Conservation (phyloP, 2,797 vertebrate genomes). For the Megalops cyprinoides region DNA sequence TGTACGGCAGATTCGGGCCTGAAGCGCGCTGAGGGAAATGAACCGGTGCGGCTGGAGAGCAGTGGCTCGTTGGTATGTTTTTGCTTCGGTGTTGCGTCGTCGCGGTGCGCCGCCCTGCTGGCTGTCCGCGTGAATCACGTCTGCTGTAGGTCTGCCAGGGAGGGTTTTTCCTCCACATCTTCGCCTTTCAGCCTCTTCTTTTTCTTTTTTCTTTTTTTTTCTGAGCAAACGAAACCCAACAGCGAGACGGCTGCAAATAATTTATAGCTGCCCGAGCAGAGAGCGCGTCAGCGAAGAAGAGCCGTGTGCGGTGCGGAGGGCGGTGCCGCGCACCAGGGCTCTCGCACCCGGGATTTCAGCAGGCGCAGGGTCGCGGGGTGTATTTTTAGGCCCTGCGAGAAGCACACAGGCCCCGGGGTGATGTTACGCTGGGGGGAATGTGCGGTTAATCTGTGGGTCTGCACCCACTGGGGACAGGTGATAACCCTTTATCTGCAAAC, state of each 20-base stretch:
- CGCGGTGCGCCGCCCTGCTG: background rate
- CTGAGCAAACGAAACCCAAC: background rate
- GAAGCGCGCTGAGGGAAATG: too few species aligned
- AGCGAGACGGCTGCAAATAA: conserved; percentile 9
- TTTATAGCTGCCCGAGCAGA: background rate
- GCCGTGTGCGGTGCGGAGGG: background rate
- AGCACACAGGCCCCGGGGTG: background rate
- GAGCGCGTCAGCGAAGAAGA: background rate
- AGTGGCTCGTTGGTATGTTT: too few species aligned
- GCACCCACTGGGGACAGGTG: too few species aligned
- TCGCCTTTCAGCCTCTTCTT: background rate
- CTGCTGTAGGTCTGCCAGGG: background rate
- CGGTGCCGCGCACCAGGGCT: background rate
- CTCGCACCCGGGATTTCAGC: too few species aligned
- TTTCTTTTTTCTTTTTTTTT: too few species aligned
- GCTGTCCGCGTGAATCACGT: background rate
- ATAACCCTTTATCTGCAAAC: too few species aligned
- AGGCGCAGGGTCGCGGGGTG: background rate
- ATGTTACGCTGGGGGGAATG: too few species aligned
- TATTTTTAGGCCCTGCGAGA: background rate
- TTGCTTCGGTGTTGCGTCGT: too few species aligned
- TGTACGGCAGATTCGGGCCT: background rate
- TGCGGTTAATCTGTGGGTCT: too few species aligned
- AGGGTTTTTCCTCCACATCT: too few species aligned
- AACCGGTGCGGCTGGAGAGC: background rate